phyloP scores from a whole-genome alignment of 1,140 invertebrate genomes.

The Coelopa frigida region DNA sequence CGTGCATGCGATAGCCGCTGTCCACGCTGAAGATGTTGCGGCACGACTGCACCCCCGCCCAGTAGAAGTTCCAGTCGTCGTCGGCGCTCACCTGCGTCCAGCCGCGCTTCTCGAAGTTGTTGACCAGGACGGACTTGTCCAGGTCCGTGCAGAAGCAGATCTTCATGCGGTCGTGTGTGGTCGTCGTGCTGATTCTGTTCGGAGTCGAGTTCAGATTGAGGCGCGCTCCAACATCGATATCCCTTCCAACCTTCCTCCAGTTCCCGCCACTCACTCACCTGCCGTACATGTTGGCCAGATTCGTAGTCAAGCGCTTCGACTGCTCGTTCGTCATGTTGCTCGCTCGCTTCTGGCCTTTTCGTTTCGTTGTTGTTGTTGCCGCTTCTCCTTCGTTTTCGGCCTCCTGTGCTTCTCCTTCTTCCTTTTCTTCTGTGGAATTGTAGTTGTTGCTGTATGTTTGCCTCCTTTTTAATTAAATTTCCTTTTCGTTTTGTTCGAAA shows the following conservation, averaged over 20 bases:
- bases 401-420: too few relatives aligned
- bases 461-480: too few relatives aligned
- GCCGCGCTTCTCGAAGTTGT: conserved; percentile 88
- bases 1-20: conserved; percentile 82
- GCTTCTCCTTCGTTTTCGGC: too few relatives aligned
- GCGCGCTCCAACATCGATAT: too few relatives aligned
- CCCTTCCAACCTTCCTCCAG: too few relatives aligned
- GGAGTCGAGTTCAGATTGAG: background rate
- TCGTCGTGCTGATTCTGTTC: conserved; percentile 7
- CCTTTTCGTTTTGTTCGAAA: too few relatives aligned
- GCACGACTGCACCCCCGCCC: conserved; percentile 85
- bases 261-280: conserved; percentile 7
- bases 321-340: too few relatives aligned
- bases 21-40: conserved; percentile 87
- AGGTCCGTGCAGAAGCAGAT: conserved; percentile 84
- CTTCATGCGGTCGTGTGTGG: conserved; percentile 25
- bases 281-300: conserved; percentile 10
- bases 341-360: too few relatives aligned
- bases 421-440: too few relatives aligned
- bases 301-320: too few relatives aligned
- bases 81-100: conserved; percentile 87
- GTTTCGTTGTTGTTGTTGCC: too few relatives aligned
- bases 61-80: conserved; percentile 96
- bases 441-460: too few relatives aligned
- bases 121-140: conserved; percentile 89